Evolutionary conservation across 2,888 invertebrate genomes (phyloP), one percentile per base, ranked within the genome.

Genomic region (Venusia cambrica): DNA sequence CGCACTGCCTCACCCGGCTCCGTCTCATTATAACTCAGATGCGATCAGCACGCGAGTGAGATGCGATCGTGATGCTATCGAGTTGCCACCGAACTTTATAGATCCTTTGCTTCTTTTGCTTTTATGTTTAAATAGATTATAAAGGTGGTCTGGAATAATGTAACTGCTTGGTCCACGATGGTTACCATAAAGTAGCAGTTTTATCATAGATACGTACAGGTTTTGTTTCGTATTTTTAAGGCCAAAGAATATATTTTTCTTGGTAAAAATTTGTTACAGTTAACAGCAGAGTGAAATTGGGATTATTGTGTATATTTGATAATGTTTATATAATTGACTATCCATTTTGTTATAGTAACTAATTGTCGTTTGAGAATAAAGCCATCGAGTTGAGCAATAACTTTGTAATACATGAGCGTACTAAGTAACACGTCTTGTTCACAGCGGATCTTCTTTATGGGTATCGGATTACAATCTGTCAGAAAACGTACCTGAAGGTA

Each of bases 21-120:
- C 54, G 56, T 60, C 73, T 79, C 74, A 79, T 79, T 79, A 73
- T 61, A 71, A 58, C 50, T 45, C 52, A 73, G 84, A 84, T 83
- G 71, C 64, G 69, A 83, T 80, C 81, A 60, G 70, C 79, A 83
- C 80, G 80, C 83, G 60, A 76, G 58, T 55, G 50, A 62, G 78
- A 79, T 76, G 61, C 65, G 62, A 80, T 81, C 73, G 63, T 63
- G 71, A 77, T 74, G 46, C 49, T 69, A 74, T 75, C 73, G 39
- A 38, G 45, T 57, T 56, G 60, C 60, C 59, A 59, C 59, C 57
- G 53, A 61, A 58, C 51, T 51, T 51, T 45, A 58, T 60, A 60
- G 59, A 63, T 61, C 53, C 43, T 43, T 36, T 42, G 51, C 36
- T 55, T 52, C 47, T 55, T 51, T 51, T 50, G 42, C 46, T 15